These are phyloP conservation scores for Aegypius monachus DNA, from an alignment of 2,113 vertebrate species.

Conservation along the genomic window DNA sequence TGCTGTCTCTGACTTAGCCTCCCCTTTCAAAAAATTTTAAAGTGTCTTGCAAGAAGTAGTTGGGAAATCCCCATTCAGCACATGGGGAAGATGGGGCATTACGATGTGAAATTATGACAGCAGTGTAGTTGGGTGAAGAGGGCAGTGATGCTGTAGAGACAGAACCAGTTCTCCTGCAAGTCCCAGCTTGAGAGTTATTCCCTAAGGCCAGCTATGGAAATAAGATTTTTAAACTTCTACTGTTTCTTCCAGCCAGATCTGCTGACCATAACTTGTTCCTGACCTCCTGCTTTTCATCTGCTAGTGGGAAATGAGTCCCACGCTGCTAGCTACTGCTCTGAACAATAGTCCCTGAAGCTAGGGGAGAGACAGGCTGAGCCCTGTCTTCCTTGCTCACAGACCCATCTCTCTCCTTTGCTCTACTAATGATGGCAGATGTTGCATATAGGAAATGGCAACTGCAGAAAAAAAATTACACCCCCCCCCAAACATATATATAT, in stretches of 20 bases:
- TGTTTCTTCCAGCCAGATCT: not conserved
- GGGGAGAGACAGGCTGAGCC: not conserved
- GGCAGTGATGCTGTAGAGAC: not conserved
- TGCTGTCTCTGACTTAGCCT: not conserved
- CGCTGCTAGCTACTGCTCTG: not conserved
- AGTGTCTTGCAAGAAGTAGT: not conserved
- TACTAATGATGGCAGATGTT: not conserved
- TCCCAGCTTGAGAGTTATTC: not conserved
- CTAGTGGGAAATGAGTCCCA: not conserved
- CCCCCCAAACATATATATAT: no score
- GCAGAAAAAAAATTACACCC: not conserved
- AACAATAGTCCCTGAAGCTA: not conserved
- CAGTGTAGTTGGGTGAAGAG: not conserved
- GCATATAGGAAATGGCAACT: not conserved
- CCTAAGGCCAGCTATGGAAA: not conserved
- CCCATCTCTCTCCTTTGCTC: not conserved
- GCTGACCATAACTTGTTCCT: not conserved
- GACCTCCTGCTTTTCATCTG: not conserved
- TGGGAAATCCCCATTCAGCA: not conserved
- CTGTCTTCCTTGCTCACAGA: not conserved
- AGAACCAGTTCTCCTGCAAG: not conserved
- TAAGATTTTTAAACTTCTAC: not conserved
- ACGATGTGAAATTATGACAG: accelerated
- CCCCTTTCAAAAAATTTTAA: not conserved
- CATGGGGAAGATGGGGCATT: not conserved